These are phyloP conservation scores for Andrena praecox DNA, from an alignment of 2,888 invertebrate species.

Conservation along the genomic window DNA sequence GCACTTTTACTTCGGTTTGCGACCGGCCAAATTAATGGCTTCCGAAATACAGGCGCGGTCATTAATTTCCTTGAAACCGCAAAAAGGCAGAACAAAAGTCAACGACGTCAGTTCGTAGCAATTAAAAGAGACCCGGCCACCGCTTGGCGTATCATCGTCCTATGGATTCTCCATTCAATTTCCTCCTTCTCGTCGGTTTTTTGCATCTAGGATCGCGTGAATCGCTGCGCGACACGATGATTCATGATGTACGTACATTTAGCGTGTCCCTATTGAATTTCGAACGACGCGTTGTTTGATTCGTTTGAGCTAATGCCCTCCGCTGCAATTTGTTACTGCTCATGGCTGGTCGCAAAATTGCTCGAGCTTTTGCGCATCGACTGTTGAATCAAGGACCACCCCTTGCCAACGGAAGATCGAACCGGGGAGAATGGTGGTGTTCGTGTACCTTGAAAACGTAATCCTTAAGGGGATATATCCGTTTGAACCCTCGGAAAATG, in stretches of 20 bases:
- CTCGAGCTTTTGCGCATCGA: too few relatives aligned
- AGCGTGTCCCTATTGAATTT: neutral
- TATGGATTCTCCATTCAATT: conserved; percentile 10
- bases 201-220: neutral
- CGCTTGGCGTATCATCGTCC: conserved; percentile 53
- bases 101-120: conserved; percentile 49
- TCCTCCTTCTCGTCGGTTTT: neutral
- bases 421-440: too few relatives aligned
- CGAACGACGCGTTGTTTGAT: neutral
- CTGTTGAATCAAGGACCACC: too few relatives aligned
- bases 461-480: too few relatives aligned
- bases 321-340: too few relatives aligned
- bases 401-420: too few relatives aligned
- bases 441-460: too few relatives aligned
- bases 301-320: too few relatives aligned
- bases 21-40: conserved; percentile 64
- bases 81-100: conserved; percentile 65
- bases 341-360: too few relatives aligned
- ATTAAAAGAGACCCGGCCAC: conserved; percentile 60
- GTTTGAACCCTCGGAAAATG: too few relatives aligned
- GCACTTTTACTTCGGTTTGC: conserved; percentile 63
- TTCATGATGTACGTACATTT: neutral
- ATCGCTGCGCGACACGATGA: conserved; percentile 1
- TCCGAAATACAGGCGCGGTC: conserved; percentile 57
- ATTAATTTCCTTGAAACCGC: conserved; percentile 65